Evolutionary conservation across 2,113 vertebrate species (phyloP), one percentile per base, ranked within the genome.

Genomic region (Monarcha castaneiventris): DNA sequence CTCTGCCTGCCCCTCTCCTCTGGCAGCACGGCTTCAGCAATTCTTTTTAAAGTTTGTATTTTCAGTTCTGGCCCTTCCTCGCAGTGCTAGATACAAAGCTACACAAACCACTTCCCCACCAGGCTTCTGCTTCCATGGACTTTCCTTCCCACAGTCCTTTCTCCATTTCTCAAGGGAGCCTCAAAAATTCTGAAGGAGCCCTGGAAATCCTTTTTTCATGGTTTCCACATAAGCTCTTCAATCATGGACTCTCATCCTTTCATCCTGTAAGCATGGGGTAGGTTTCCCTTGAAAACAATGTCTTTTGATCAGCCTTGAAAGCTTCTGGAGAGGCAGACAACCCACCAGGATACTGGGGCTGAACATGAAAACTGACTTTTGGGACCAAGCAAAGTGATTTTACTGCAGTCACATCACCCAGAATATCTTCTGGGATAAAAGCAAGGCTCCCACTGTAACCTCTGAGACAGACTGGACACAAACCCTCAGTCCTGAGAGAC

Each of bases 221-320:
- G 62, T 61, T 93, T 51, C 80, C 33, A 66, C 44, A 54, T 43
- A 84, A 91, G 59, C 39, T 81, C 86, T 78, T 89, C 75, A 80
- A 84, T 73, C 84, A 80, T 2, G 55, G 89, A 86, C 61, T 87
- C 83, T 71, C 51, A 83, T 73, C 39, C 62, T 94, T 96, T 96
- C 84, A 93, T 82, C 84, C 83, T 62, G 25, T n/a, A 76, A 74
- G 75, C 64, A 73, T 0, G 12, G 37, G 54, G 46, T 33, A 93
- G 83, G 46, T 54, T 43, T 95, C 66, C 64, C 75, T 87, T 77
- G 89, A 80, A 93, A 91, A 76, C 85, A 79, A 59, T 37, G 21
- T 30, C 44, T 93, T 90, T 96, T 96, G 72, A 96, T 96, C 83
- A 94, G 62, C 27, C 69, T 73, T 66, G 62, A 89, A 94, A 77